Conservation (phyloP, 1,140 invertebrate species). For the Akabosia matsudoensis region DNA sequence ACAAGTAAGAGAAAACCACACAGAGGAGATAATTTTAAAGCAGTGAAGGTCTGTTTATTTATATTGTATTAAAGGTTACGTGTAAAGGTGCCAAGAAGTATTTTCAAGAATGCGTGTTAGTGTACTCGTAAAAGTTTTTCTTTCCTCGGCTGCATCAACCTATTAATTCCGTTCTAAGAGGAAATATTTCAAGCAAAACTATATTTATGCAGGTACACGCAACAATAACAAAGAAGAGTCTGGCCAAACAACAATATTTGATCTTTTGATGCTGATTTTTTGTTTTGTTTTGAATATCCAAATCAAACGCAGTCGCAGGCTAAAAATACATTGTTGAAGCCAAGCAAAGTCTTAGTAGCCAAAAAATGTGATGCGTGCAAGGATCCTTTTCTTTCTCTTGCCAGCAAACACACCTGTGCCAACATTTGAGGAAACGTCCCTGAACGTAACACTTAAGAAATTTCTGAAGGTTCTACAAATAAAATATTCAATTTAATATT, state of each 20-base stretch:
- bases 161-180: conserved; percentile 7
- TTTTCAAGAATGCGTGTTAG: background rate
- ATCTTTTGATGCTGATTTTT: background rate
- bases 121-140: background rate
- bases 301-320: background rate
- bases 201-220: conserved; percentile 7
- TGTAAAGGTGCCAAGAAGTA: background rate
- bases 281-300: background rate
- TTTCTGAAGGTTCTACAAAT: no score
- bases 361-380: background rate
- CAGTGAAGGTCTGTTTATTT: background rate
- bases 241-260: background rate
- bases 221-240: background rate
- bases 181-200: background rate
- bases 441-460: no score
- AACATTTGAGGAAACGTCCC: no score
- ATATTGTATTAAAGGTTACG: background rate
- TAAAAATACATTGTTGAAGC: no score
- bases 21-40: background rate
- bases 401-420: conserved; percentile 29
- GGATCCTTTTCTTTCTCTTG: background rate
- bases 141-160: background rate
- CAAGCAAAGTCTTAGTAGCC: background rate
- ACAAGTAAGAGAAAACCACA: background rate
- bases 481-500: no score